phyloP scores from a whole-genome alignment of 1,140 invertebrate genomes.

The Ceratoteleas bidentatus region DNA sequence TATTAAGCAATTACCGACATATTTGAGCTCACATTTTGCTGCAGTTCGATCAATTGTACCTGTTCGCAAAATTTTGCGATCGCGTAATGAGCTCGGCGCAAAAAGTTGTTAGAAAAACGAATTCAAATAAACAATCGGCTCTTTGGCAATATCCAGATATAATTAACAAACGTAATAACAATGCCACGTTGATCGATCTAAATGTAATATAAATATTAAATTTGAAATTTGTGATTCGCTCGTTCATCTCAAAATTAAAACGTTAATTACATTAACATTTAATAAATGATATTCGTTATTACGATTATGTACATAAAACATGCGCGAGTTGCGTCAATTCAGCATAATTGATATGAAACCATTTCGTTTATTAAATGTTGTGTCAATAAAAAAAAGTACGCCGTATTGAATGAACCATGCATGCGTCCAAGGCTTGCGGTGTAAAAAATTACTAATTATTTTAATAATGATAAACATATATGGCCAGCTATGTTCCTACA shows the following conservation, averaged over 20 bases:
- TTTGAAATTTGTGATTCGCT: conserved; percentile 11
- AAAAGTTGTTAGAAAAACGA: neutral
- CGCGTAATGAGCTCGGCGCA: neutral
- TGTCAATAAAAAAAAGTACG: conserved; percentile 6
- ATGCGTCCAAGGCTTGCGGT: neutral
- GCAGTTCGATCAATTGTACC: too few species aligned
- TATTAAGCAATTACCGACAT: neutral
- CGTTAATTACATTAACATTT: conserved; percentile 20
- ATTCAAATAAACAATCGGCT: neutral
- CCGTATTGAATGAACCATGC: neutral
- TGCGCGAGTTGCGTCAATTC: conserved; percentile 4
- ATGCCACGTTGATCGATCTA: conserved; percentile 3
- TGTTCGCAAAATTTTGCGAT: neutral
- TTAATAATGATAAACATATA: neutral
- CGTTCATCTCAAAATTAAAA: conserved; percentile 10
- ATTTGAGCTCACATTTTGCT: neutral
- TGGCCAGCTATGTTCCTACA: neutral
- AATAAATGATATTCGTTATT: conserved; percentile 22
- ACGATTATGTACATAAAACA: conserved; percentile 5
- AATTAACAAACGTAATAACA: conserved; percentile 8
- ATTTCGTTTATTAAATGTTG: conserved; percentile 17
- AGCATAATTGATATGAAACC: conserved; percentile 20
- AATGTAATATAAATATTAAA: conserved; percentile 14
- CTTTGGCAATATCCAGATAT: neutral
- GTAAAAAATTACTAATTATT: conserved; percentile 1